A percentile compares a stretch with the other conserved stretches of the same genome.
Evolutionary conservation across 2,888 invertebrate genomes (phyloP).

Genomic region (Philaethria dido): DNA sequence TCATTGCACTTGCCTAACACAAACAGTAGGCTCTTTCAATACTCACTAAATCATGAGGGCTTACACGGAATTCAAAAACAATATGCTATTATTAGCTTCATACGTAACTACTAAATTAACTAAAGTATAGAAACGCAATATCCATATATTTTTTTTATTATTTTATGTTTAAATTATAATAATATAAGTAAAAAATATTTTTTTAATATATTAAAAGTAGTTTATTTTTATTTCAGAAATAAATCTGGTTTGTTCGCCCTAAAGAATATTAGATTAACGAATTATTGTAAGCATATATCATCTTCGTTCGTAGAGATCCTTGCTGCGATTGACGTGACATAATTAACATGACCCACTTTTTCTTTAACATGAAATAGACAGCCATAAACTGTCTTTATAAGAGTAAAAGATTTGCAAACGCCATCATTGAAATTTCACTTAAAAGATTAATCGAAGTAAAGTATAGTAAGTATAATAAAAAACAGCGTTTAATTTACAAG

Average conservation of each 20-base stretch:
- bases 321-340: constrained; percentile 1
- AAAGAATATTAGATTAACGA: too few relatives aligned
- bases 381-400: neutral
- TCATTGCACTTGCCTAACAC: constrained; percentile 48
- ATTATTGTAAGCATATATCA: neutral
- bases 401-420: neutral
- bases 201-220: too few relatives aligned
- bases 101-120: too few relatives aligned
- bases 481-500: neutral
- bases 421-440: neutral
- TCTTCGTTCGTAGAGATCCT: neutral
- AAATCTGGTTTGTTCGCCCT: too few relatives aligned
- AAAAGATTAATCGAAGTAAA: neutral
- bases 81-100: neutral
- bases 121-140: too few relatives aligned
- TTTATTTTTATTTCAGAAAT: too few relatives aligned
- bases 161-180: too few relatives aligned
- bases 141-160: too few relatives aligned
- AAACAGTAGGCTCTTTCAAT: constrained; percentile 34
- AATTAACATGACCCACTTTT: constrained; percentile 8
- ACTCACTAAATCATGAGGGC: neutral
- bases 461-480: neutral
- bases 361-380: constrained; percentile 1
- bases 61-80: neutral
- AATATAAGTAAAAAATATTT: too few relatives aligned